These are phyloP conservation scores for Antigone vipio DNA, from an alignment of 2,113 vertebrate species.

Conservation along the genomic window DNA sequence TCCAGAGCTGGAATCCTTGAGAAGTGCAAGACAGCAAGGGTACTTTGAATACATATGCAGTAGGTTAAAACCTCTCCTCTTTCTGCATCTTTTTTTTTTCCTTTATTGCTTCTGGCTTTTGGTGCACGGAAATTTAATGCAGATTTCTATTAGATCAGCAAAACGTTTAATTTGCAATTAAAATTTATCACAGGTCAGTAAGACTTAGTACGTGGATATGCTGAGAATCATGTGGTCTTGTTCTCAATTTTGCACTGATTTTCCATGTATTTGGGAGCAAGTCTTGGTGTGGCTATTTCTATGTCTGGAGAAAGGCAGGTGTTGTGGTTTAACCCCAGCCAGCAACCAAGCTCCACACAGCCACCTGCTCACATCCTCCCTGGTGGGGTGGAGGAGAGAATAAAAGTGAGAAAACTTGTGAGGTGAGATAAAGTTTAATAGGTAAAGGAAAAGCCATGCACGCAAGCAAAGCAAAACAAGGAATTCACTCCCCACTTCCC, in stretches of 20 bases:
- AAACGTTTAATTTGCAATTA: background rate
- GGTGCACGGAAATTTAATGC: background rate
- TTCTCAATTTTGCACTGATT: background rate
- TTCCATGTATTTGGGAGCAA: background rate
- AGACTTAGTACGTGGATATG: background rate
- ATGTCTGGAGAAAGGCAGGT: background rate
- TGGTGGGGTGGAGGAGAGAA: no score
- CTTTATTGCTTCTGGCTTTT: background rate
- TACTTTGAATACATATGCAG: background rate
- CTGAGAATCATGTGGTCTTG: background rate
- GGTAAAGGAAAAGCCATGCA: no score
- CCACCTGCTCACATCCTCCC: no score
- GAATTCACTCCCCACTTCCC: no score
- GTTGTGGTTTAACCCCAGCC: no score
- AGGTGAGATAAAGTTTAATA: no score
- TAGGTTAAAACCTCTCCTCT: background rate
- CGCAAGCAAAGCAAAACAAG: no score
- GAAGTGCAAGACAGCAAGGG: accelerated
- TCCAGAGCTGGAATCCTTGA: background rate
- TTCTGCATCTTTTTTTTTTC: background rate
- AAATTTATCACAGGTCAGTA: background rate
- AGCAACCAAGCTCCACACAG: no score
- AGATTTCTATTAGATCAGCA: background rate
- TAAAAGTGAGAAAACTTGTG: no score
- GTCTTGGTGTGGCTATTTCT: background rate